These are phyloP conservation scores for Drosophila prosaltans DNA, from an alignment of 1,140 invertebrate genomes.

Conservation along the genomic window DNA sequence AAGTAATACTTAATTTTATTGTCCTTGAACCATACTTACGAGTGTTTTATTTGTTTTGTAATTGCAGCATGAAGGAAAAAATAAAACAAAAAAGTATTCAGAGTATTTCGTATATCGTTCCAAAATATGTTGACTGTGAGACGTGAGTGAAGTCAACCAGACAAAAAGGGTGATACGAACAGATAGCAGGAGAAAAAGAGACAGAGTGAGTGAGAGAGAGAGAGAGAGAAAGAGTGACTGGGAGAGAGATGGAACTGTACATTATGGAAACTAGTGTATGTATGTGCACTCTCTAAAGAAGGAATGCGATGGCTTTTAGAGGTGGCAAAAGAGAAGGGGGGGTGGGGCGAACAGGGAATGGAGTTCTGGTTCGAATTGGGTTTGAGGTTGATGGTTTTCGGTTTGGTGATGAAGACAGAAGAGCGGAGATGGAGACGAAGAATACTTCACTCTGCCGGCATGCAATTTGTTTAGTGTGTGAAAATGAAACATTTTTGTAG, in stretches of 20 bases:
- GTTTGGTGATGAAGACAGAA: not conserved
- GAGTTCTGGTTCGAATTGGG: constrained; percentile 3
- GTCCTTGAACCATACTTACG: not conserved
- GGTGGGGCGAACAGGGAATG: not conserved
- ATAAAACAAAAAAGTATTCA: not conserved
- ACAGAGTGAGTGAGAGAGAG: not conserved
- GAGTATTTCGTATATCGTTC: constrained; percentile 11
- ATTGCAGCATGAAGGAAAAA: not conserved
- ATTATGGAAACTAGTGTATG: constrained; percentile 55
- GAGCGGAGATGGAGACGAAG: not conserved
- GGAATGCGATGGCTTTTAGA: constrained; percentile 34
- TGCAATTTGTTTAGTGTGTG: constrained; percentile 80
- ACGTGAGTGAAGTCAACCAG: constrained; percentile 22
- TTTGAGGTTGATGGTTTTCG: constrained; percentile 3
- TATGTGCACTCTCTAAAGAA: no score
- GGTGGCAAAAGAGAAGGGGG: not conserved
- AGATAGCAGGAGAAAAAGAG: not conserved
- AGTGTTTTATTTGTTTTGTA: constrained; percentile 5
- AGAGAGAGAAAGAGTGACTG: constrained; percentile 12
- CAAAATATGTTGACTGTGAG: constrained; percentile 8
- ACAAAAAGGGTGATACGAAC: not conserved
- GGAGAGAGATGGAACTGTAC: constrained; percentile 32
- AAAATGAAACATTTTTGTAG: constrained; percentile 78
- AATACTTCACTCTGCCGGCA: constrained; percentile 61
- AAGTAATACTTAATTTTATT: not conserved